Percentiles rank a stretch among this genome's conserved stretches.
These are phyloP conservation scores for Oceanodroma tethys DNA, from an alignment of 2,113 vertebrate genomes.

Conservation along the genomic window DNA sequence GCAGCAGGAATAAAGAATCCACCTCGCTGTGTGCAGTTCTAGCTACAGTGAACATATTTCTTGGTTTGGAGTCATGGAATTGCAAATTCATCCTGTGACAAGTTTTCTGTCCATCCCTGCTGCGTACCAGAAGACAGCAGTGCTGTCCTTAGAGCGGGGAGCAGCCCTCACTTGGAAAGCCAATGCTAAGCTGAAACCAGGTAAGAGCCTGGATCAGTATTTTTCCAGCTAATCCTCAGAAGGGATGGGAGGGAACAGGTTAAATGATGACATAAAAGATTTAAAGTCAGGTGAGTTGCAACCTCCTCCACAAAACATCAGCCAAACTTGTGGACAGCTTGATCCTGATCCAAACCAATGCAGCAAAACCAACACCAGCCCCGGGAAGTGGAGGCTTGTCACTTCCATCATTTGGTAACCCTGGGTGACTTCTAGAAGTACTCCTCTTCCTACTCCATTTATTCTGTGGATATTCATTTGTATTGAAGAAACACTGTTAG, in stretches of 20 bases:
- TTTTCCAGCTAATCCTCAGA: not conserved
- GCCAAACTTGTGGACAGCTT: not conserved
- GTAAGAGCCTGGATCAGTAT: not conserved
- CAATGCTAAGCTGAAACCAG: not conserved
- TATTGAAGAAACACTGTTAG: not conserved
- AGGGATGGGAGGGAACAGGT: not conserved
- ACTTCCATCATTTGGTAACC: not conserved
- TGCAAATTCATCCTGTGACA: not conserved
- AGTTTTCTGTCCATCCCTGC: not conserved
- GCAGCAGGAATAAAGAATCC: not conserved
- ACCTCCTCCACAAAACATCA: not conserved
- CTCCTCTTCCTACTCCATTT: not conserved
- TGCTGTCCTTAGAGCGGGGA: not conserved
- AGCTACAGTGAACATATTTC: not conserved
- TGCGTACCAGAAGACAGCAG: not conserved
- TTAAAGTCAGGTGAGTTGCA: not conserved
- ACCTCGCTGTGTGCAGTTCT: not conserved
- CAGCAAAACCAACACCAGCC: not conserved
- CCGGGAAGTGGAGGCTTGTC: not conserved
- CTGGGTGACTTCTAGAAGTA: not conserved
- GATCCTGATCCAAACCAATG: not conserved
- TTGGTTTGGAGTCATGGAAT: not conserved
- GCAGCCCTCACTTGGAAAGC: not conserved
- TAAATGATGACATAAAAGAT: not conserved
- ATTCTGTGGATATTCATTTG: not conserved